Base-by-base conservation (phyloP, 2,888 invertebrate genomes). In the Polydrusus cervinus region DNA sequence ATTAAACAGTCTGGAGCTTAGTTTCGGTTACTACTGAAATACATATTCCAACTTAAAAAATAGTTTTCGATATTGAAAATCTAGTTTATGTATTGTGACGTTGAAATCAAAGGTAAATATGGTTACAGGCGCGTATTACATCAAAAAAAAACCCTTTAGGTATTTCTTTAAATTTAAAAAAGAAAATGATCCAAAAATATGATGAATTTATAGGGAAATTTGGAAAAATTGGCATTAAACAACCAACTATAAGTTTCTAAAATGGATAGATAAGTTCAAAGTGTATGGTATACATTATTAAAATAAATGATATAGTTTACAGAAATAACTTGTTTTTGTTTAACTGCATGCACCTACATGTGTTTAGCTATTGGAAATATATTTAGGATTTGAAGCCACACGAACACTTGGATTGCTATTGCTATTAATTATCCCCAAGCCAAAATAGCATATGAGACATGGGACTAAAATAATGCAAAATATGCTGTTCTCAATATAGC, bases 1-100 rank as follows among this genome's bases (percentile, higher is more conserved):
- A 18, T 72, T 53, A 75, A 72, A 68, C 68, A 53, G 40, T 53
- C 45, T 67, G 73, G 53, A 34, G 68, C 38, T 68, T 68, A 68
- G 68, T 70, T 61, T 57, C 66, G 47, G 60, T 60, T 25, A 7
- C 61, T 38, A 10, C 53, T 43, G 34, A 47, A 20, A 30, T 40
- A n/a, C 38, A 38, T 25, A 38, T 60, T 38, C 57, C 57, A 60
- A 14, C 18, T 16, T 18, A 25, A 34, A 8, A 25, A 14, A 55
- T 55, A 55, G 55, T 55, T 9, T 38, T 38, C 30, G 18, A n/a
- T 53, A 25, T 16, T 47, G 16, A 47, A 16, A 16, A 13, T 47
- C 47, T 47, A 47, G 47, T 47, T 47, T 47, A 47, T 47, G 47
- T 47, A 16, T 47, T 47, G 47, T 47, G 47, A 47, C 5, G 47